These are phyloP conservation scores for Ectropis grisescens DNA, from an alignment of 1,140 invertebrate genomes.

Conservation along the genomic window DNA sequence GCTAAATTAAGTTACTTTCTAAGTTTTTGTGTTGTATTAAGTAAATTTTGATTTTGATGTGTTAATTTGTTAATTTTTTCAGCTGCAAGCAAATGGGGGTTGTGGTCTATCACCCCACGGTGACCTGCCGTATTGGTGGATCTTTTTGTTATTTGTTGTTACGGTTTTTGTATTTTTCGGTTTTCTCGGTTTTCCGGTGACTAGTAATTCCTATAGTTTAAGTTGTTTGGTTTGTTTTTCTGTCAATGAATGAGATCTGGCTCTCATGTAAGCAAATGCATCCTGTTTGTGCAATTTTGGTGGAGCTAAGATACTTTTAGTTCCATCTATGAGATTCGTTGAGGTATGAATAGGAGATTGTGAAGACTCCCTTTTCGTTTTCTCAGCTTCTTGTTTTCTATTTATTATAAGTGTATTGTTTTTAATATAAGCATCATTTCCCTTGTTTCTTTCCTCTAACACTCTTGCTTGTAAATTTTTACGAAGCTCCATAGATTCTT, in stretches of 20 bases:
- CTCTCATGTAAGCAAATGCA: conserved; percentile 5
- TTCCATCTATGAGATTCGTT: conserved; percentile 1
- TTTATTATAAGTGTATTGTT: conserved; percentile 8
- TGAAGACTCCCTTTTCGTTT: conserved; percentile 6
- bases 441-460: conserved; percentile 8
- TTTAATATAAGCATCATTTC: conserved; percentile 8
- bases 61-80: too few relatives aligned
- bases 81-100: background rate
- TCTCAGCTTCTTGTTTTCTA: conserved; percentile 2
- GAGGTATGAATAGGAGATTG: conserved; percentile 2
- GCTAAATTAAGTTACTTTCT: conserved; percentile 2
- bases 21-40: too few relatives aligned
- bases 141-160: background rate
- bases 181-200: conserved; percentile 1
- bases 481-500: conserved; percentile 8
- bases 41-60: too few relatives aligned
- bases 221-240: conserved; percentile 3
- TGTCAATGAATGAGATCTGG: conserved; percentile 1
- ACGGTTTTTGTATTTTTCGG: conserved; percentile 1
- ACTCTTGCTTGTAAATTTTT: conserved; percentile 6
- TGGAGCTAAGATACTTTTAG: conserved; percentile 5
- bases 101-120: background rate
- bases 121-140: background rate
- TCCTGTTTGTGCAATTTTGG: conserved; percentile 2
- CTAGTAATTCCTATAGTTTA: conserved; percentile 5